Base-by-base conservation (phyloP, 2,797 vertebrate species). In the Petrocephalus schoutedeni region DNA sequence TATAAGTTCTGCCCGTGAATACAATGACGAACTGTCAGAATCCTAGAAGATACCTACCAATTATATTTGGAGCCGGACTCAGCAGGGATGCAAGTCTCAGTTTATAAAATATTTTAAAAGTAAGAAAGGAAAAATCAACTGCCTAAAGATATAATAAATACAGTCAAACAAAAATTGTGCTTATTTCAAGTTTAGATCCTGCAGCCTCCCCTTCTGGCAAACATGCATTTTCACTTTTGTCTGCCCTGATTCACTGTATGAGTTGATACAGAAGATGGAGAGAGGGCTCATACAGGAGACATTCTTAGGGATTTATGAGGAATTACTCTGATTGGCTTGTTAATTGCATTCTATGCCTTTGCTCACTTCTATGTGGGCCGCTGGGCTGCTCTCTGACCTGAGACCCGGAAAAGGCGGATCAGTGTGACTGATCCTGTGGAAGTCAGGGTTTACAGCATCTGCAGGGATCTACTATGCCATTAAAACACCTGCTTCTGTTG, bases 21-120 rank as follows among this genome's bases (percentile, higher is more conserved):
- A 92, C 93, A 92, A 93, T 94, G 94, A 95, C 93, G 93, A 94
- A 95, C 93, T 92, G 94, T 94, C 93, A 90, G 91, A 92, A 94
- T 93, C 92, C 61, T 87, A 84, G 49, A 12, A 28, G 58, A 64
- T 83, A n/a, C 58, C 59, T 53, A 57, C 53, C 88, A 86, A 54
- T 86, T 86, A 86, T 74, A 77, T 64, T 53, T n/a, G 49, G 10
- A 51, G n/a, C 21, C 14, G 16, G 19, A 36, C 61, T 86, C 61
- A 54, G 86, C 28, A 32, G 53, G 64, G 49, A 77, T 77, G 64
- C 49, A 51, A 16, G 53, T 77, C 67, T 36, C 9, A 1, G 23
- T 56, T 56, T 87, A 41, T 59, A 45, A 59, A 86, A 86, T 58
- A 58, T 58, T 28, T 86, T 19, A 57, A 59, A 86, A 59, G 32